phyloP scores from a whole-genome alignment of 2,797 vertebrate species.

The Siniperca scherzeri region DNA sequence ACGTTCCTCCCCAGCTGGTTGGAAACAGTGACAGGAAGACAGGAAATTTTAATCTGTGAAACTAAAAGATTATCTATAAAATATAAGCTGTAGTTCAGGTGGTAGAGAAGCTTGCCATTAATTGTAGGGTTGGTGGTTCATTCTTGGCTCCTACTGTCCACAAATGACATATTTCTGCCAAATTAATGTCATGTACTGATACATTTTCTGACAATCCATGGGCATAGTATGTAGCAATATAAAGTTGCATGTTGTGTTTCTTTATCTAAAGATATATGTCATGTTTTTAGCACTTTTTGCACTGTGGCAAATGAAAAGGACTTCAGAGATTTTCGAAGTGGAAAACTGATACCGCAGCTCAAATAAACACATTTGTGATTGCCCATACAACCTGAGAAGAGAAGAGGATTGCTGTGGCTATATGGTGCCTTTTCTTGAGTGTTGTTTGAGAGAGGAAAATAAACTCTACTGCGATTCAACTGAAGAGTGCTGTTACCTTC shows the following conservation, averaged over 20 bases:
- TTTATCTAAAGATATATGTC: not conserved
- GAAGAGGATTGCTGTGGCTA: too few species aligned
- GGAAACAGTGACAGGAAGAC: not conserved
- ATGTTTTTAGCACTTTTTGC: too few species aligned
- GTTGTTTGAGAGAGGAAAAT: too few species aligned
- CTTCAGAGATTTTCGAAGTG: not conserved
- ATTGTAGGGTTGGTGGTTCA: not conserved
- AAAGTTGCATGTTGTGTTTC: not conserved
- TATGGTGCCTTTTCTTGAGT: too few species aligned
- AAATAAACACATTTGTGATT: too few species aligned
- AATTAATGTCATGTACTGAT: not conserved
- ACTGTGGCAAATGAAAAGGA: not conserved
- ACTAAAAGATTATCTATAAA: not conserved
- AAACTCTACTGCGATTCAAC: not conserved
- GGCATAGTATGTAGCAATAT: not conserved
- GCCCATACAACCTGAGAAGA: too few species aligned
- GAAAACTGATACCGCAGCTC: too few species aligned
- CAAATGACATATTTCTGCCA: not conserved
- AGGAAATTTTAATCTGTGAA: not conserved
- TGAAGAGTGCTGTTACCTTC: not conserved
- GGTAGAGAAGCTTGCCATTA: not conserved
- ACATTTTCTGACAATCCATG: too few species aligned
- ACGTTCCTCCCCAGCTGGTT: conserved; percentile 91
- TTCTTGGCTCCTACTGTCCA: not conserved
- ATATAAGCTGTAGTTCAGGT: not conserved